Conservation (phyloP, 2,888 invertebrate genomes). For the Lingula anatina region DNA sequence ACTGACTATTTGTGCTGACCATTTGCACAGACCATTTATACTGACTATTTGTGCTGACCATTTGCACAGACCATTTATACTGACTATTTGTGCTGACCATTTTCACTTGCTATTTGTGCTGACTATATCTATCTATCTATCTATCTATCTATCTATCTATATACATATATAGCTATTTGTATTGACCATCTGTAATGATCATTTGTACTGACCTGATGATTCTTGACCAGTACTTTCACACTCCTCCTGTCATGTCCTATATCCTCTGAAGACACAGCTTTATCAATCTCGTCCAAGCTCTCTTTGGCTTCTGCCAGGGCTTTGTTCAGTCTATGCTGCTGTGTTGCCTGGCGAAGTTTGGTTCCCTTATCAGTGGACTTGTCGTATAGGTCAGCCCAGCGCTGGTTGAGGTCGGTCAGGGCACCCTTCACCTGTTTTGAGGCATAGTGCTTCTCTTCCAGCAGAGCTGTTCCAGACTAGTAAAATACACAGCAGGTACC, state of each 20-base stretch:
- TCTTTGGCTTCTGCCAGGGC: slow-evolving; percentile 81
- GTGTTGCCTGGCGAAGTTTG: slow-evolving; percentile 71
- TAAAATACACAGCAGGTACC: too few species aligned
- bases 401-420: slow-evolving; percentile 66
- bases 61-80: too few species aligned
- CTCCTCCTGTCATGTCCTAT: slow-evolving; percentile 84
- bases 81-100: too few species aligned
- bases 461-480: slow-evolving; percentile 65
- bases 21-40: too few species aligned
- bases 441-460: slow-evolving; percentile 66
- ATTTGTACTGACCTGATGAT: slow-evolving; percentile 63
- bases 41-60: too few species aligned
- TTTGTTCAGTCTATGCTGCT: slow-evolving; percentile 62
- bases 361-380: slow-evolving; percentile 66
- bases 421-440: slow-evolving; percentile 66
- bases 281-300: slow-evolving; percentile 80
- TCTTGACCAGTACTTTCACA: slow-evolving; percentile 83
- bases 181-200: too few species aligned
- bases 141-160: too few species aligned
- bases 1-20: too few species aligned
- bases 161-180: too few species aligned
- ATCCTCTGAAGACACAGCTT: slow-evolving; percentile 67
- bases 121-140: too few species aligned
- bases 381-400: slow-evolving; percentile 71
- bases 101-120: too few species aligned